phyloP scores from a whole-genome alignment of 2,888 invertebrate species.

The Spicauda simplicius region DNA sequence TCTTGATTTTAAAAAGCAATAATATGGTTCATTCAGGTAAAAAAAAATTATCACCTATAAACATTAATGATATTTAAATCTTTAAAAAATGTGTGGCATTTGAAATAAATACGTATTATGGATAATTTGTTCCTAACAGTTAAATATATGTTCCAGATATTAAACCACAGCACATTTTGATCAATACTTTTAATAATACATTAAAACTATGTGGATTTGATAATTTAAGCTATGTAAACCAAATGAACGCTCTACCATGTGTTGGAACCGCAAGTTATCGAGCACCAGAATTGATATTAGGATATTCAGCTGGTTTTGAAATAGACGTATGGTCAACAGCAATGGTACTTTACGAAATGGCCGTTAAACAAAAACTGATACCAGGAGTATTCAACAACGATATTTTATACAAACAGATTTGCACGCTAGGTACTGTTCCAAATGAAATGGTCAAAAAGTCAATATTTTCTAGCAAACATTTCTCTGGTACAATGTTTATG shows the following conservation, averaged over 20 bases:
- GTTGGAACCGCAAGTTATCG: conserved; percentile 57
- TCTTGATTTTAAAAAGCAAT: conserved; percentile 54
- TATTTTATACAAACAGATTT: conserved; percentile 59
- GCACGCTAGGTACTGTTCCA: conserved; percentile 53
- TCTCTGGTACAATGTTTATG: conserved; percentile 48
- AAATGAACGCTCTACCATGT: conserved; percentile 41
- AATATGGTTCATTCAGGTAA: conserved; percentile 65
- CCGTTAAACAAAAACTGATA: conserved; percentile 53
- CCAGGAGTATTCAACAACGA: conserved; percentile 52
- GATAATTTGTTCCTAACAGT: too few relatives aligned
- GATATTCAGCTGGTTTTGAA: conserved; percentile 52
- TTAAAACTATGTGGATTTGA: conserved; percentile 71
- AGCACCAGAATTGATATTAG: conserved; percentile 67
- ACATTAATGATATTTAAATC: too few relatives aligned
- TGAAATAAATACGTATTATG: too few relatives aligned
- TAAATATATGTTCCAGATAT: conserved; percentile 58
- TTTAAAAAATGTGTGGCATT: background rate
- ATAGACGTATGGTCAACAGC: conserved; percentile 69
- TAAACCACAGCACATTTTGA: conserved; percentile 62
- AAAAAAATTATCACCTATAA: too few relatives aligned
- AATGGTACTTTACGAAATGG: conserved; percentile 65
- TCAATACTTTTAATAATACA: conserved; percentile 49
- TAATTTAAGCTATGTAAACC: conserved; percentile 43
- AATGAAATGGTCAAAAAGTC: conserved; percentile 53
- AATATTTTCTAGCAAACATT: conserved; percentile 47